These are phyloP conservation scores for Pionites leucogaster DNA, from an alignment of 2,113 vertebrate species.

Conservation along the genomic window DNA sequence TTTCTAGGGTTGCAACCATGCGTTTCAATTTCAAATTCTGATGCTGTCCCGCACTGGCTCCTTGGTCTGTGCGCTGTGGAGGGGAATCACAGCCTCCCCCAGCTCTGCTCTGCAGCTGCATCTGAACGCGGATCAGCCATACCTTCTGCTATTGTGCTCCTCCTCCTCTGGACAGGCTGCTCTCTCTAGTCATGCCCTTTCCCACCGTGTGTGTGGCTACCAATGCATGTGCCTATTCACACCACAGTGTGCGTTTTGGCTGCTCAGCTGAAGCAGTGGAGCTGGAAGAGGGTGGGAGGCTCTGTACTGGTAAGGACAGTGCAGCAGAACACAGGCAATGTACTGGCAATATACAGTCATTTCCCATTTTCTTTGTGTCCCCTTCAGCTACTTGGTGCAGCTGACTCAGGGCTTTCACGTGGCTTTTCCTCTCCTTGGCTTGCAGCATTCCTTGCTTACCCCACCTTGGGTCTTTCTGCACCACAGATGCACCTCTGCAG, in stretches of 20 bases:
- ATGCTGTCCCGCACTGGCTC: not conserved
- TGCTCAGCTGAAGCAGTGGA: not conserved
- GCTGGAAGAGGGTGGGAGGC: not conserved
- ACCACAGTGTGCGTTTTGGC: fast-evolving
- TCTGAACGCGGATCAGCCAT: fast-evolving
- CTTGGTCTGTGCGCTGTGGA: fast-evolving
- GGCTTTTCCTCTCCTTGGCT: not conserved
- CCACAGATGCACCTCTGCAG: not conserved
- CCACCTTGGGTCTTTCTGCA: not conserved
- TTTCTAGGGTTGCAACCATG: not conserved
- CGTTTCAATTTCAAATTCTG: not conserved
- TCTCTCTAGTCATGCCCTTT: not conserved
- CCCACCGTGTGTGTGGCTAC: fast-evolving
- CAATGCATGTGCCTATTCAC: not conserved
- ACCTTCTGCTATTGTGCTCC: not conserved
- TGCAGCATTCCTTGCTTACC: not conserved
- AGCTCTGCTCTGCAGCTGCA: not conserved
- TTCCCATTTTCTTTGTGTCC: not conserved
- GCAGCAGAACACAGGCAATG: fast-evolving
- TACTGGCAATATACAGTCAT: not conserved
- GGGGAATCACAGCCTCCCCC: not conserved
- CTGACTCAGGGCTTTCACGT: not conserved
- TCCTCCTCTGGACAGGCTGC: not conserved
- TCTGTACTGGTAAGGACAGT: not conserved
- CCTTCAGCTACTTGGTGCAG: not conserved